These are phyloP conservation scores for Apodemus speciosus DNA, from an alignment of 2,113 vertebrate species.

Conservation along the genomic window DNA sequence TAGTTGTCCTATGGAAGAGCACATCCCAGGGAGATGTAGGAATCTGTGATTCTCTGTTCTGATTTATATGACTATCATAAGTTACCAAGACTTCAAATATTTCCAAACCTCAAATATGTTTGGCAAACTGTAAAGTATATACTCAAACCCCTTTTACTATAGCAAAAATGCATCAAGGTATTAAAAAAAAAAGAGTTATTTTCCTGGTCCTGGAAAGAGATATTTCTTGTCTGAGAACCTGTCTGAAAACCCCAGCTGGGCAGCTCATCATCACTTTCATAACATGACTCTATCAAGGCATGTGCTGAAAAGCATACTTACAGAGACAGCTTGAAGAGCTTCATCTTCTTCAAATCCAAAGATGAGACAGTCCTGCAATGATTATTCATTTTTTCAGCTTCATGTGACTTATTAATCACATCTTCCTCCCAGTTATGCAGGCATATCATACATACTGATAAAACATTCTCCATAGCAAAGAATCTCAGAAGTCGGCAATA, in stretches of 20 bases:
- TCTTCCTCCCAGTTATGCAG: neutral
- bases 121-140: neutral
- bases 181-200: neutral
- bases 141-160: neutral
- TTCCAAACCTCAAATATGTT: neutral
- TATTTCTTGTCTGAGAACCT: neutral
- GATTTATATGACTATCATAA: neutral
- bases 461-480: slow-evolving; percentile 6
- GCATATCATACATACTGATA: neutral
- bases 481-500: neutral
- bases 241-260: neutral
- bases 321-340: neutral
- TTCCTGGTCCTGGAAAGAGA: neutral
- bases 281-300: fast-evolving
- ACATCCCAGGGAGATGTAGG: fast-evolving
- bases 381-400: neutral
- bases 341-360: neutral
- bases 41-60: neutral
- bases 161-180: neutral
- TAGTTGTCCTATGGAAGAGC: neutral
- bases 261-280: neutral
- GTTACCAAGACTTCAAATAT: neutral
- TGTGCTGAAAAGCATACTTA: neutral
- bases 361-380: neutral
- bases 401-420: slow-evolving; percentile 3